Base-by-base conservation (phyloP, 2,113 vertebrate species). In the Trachemys scripta region DNA sequence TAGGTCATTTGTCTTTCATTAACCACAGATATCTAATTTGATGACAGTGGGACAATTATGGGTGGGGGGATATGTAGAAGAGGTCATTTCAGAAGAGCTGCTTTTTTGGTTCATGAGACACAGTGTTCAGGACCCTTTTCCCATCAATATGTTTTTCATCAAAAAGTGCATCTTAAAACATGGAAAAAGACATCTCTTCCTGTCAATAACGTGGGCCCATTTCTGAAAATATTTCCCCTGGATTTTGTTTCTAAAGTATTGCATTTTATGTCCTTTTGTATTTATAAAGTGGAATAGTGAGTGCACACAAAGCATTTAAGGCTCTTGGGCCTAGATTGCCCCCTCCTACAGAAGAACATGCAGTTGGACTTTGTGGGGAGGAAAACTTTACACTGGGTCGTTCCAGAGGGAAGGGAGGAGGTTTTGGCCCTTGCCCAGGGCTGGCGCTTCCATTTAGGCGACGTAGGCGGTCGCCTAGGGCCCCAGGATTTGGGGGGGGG, bases 1-100 rank as follows among this genome's bases (percentile, higher is more conserved):
- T 85, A 49, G 45, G 88, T 93, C 82, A 31, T 90, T 91, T 95
- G 93, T 90, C 87, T 96, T 95, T 76, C 89, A 87, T 89, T 97
- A 92, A 86, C 84, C 92, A 96, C 75, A 90, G 90, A 94, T 95
- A 62, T 90, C 94, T 95, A 82, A 92, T 80, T 93, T 94, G 88
- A 85, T 83, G 87, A 42, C 89, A 93, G 94, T 90, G 84, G 89
- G 90, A 93, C 84, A 91, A 87, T 86, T 56, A 84, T 76, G 93
- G 50, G 83, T 86, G 80, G 84, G 80, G 50, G 82, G 90, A 91
- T 59, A 94, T 69, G 31, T n/a, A 8, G 51, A 75, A 90, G 27
- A 83, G 42, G 2, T 25, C 45, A 79, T 79, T 79, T 79, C 27
- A 25, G 76, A 29, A 47, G 6, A 79, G 38, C 49, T 93, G 86